Conservation (phyloP, 2,113 vertebrate genomes). For the Scatophagus argus region DNA sequence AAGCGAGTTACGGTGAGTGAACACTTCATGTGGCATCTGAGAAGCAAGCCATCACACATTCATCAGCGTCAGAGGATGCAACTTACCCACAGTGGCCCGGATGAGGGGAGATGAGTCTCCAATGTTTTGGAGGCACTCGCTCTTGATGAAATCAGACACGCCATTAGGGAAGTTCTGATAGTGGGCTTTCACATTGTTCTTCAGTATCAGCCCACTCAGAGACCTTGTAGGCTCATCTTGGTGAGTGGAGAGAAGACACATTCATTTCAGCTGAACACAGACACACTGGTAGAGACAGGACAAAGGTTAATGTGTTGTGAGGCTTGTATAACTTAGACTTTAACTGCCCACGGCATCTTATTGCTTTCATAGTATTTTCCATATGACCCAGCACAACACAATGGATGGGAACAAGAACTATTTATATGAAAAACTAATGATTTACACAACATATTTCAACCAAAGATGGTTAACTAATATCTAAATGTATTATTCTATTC, state of each 20-base stretch:
- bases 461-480: not conserved
- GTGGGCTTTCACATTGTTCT: conserved; percentile 98
- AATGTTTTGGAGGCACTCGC: conserved; percentile 95
- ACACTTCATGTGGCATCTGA: not conserved
- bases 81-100: conserved; percentile 96
- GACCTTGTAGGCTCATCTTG: conserved; percentile 97
- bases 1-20: not conserved
- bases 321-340: not conserved
- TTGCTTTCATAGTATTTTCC: not conserved
- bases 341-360: not conserved
- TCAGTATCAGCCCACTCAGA: conserved; percentile 96
- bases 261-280: not conserved
- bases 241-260: conserved; percentile 20
- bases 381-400: not conserved
- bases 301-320: not conserved
- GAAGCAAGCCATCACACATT: not conserved
- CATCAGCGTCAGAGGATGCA: not conserved
- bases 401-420: not conserved
- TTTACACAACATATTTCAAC: no score
- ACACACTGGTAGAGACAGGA: not conserved
- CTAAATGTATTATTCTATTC: not conserved
- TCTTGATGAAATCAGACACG: conserved; percentile 97
- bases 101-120: conserved; percentile 97
- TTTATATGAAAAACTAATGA: not conserved
- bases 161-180: conserved; percentile 97